Evolutionary conservation across 2,888 invertebrate species (phyloP), one percentile per base, ranked within the genome.

Genomic region (Magallana nippona): DNA sequence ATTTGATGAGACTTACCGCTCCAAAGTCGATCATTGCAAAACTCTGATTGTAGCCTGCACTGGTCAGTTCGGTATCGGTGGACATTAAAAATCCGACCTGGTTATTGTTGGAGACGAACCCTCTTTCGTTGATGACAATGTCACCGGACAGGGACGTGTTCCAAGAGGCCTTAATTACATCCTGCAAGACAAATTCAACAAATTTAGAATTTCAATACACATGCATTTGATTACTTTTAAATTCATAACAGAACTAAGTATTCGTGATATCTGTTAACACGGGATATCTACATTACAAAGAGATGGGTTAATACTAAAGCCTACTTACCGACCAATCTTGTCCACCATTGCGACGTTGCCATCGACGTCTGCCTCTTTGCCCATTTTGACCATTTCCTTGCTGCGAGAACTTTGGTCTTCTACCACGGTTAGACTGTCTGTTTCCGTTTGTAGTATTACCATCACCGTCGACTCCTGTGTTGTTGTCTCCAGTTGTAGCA

Each of bases 81-180:
- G 71, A 71, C 71, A 71, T 71, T 22, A 71, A 32, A 27, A 71
- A 71, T 2, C 71, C 71, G 5, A 71, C 27, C 5, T 71, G 11
- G 71, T 71, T 71, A 32, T 71, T 71, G 71, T 71, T 32, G 32
- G 71, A 71, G 71, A 32, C 71, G 27, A 71, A 71, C 15, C 71
- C 71, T 27, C 71, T 22, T 15, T 71, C 71, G 71, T 71, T 71
- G 11, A 71, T 11, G 13, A 15, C 15, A 27, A 22, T 32, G 27
- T 32, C 71, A 27, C 32, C 71, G 11, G 71, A 10, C 13, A 71
- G 71, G 71, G 71, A 71, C 27, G 71, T 71, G 71, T 71, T 71
- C 71, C 71, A 71, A 0, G 71, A 71, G 2, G 71, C 27, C 71
- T 71, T 71, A 5, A 22, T 22, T 1, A 71, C 17, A 27, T 71